Percentiles rank a stretch among this genome's conserved stretches.
Evolutionary conservation across 2,113 vertebrate species (phyloP).

Genomic region (Phocoena sinus): DNA sequence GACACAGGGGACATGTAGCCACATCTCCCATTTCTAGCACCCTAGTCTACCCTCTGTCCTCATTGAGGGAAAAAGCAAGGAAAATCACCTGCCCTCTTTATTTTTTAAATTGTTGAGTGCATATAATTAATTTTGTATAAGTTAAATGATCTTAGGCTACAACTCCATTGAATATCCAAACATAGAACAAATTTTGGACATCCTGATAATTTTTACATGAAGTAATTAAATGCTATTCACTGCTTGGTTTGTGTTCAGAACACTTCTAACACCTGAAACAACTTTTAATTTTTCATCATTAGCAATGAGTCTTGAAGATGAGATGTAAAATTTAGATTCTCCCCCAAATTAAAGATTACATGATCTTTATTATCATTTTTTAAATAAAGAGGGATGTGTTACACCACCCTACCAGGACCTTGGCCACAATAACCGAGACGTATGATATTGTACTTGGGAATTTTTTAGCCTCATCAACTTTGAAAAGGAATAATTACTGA

Average conservation of each 20-base stretch:
- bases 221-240: constrained; percentile 20
- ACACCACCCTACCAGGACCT: background rate
- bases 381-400: background rate
- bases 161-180: background rate
- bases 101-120: background rate
- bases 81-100: background rate
- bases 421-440: background rate
- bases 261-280: background rate
- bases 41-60: background rate
- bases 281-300: constrained; percentile 24
- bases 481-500: background rate
- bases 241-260: background rate
- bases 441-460: background rate
- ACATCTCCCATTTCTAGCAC: background rate
- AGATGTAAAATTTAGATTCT: background rate
- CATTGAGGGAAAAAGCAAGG: background rate
- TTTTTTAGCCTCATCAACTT: background rate
- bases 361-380: background rate
- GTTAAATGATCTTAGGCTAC: background rate
- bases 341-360: background rate
- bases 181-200: background rate
- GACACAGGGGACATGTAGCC: background rate
- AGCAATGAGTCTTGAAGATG: background rate
- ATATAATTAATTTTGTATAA: background rate
- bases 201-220: constrained; percentile 32